Base-by-base conservation (phyloP, 2,797 vertebrate species). In the Propithecus perrieri region DNA sequence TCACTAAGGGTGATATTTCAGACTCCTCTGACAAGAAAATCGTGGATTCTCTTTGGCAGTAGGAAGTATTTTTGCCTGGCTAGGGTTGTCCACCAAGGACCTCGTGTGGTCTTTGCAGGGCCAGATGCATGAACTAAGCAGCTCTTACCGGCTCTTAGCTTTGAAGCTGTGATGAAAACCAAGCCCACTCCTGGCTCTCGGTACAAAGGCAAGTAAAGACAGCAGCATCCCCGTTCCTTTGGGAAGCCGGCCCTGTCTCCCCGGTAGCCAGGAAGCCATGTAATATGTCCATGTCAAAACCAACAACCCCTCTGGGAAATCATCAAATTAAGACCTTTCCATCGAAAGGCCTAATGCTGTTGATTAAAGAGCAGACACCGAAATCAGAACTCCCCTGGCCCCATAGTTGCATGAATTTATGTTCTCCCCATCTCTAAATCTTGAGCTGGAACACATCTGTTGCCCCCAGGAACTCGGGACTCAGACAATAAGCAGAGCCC, bases 341-440 rank as follows among this genome's bases (percentile, higher is more conserved):
- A 93, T 92, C 1, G 3, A 89, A 91, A 94, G 96, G 89, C 84
- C 87, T 97, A 98, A 97, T 69, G 76, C 84, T 93, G 95, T 96
- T 92, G 97, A 98, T 97, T 97, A 97, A 97, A 97, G 57, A 93
- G 76, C 89, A 96, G 95, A 84, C 61, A 83, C 87, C 88, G 74
- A 95, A 95, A 91, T 91, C 72, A 71, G 67, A 71, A 53, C 61
- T 92, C 78, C 43, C 91, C 48, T 57, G 30, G 43, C 50, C 61
- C 35, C 38, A 17, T 18, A 55, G 89, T 78, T 63, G 20, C 55
- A 86, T 43, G 48, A 74, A 85, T 92, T 94, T 96, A 92, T 1
- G 7, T 48, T 84, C 96, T 92, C 69, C 24, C 26, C 75, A 74
- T 50, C 28, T 96, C 71, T 93, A 89, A 93, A 94, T 90, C 85